A percentile compares a stretch with the other conserved stretches of the same genome.
These are phyloP conservation scores for Platycnemis pennipes DNA, from an alignment of 2,888 invertebrate species.

Conservation along the genomic window DNA sequence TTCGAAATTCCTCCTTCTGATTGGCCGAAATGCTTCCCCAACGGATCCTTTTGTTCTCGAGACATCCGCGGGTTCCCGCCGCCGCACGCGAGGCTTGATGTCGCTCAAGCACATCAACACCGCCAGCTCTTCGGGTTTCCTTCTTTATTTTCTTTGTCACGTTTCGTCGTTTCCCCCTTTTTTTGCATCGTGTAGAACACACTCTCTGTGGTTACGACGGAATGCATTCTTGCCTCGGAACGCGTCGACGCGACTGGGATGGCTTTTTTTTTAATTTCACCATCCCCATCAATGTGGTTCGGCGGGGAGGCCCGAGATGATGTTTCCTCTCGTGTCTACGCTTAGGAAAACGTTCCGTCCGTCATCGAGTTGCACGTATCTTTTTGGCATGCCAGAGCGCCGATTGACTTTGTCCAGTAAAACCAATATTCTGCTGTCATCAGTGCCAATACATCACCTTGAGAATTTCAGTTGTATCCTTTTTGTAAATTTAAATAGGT, in stretches of 20 bases:
- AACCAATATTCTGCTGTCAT: neutral
- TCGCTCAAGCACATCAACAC: neutral
- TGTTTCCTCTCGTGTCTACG: neutral
- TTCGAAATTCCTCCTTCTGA: constrained; percentile 13
- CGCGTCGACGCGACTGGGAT: neutral
- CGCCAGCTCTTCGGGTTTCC: neutral
- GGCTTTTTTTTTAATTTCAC: neutral
- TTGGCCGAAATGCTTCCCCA: constrained; percentile 11
- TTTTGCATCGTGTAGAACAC: neutral
- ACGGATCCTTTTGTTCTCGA: neutral
- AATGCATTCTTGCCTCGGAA: neutral
- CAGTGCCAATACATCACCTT: no score
- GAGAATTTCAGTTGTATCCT: no score
- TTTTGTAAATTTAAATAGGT: no score
- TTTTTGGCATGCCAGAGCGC: neutral
- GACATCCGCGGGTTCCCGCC: neutral
- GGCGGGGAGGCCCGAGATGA: no score
- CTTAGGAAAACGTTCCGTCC: neutral
- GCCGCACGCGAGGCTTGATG: neutral
- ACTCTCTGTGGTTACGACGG: neutral
- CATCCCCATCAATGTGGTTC: no score
- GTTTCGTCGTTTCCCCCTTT: neutral
- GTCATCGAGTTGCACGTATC: neutral
- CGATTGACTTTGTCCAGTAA: neutral
- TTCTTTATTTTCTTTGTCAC: neutral